phyloP scores from a whole-genome alignment of 2,113 vertebrate species.

The zebrafish (Danio rerio) region GRCz12tu NC_133181.1:34951501-34952000 shows the following conservation, averaged over 20 bases:
- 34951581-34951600: constrained; percentile 9
- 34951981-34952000: constrained; percentile 10
- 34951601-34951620: not conserved
- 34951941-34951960: constrained; percentile 15
- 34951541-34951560: too few relatives aligned
- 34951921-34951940: not conserved
- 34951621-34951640: not conserved
- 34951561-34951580: not conserved
- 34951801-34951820: constrained; percentile 16
- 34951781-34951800: constrained; percentile 14
- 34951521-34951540: too few relatives aligned
- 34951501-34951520: too few relatives aligned
- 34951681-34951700: constrained; percentile 23
- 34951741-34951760: not conserved
- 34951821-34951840: constrained; percentile 11
- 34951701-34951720: not conserved
- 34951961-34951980: not conserved
- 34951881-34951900: constrained; percentile 27
- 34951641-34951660: not conserved
- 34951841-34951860: not conserved
- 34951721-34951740: not conserved
- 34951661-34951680: constrained; percentile 1
- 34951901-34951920: not conserved
- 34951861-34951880: constrained; percentile 25
- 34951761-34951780: constrained; percentile 6